These are phyloP conservation scores for Drosophila punjabiensis DNA, from an alignment of 1,140 invertebrate species.

Conservation along the genomic window DNA sequence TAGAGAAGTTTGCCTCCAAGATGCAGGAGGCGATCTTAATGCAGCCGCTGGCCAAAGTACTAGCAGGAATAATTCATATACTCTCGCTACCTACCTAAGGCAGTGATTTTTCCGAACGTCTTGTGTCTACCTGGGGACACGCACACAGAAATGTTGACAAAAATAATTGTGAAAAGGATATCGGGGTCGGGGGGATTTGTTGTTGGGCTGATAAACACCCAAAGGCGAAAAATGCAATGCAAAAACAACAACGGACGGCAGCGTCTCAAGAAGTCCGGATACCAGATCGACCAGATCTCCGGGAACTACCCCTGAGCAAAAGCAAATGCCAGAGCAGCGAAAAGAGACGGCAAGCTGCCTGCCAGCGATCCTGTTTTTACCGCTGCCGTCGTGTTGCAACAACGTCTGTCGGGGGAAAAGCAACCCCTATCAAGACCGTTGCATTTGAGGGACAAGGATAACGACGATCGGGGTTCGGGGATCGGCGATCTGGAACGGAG, in stretches of 20 bases:
- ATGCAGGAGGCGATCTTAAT: slow-evolving; percentile 19
- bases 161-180: slow-evolving; percentile 79
- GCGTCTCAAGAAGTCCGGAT: slow-evolving; percentile 56
- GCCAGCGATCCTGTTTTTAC: slow-evolving; percentile 55
- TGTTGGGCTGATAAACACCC: slow-evolving; percentile 63
- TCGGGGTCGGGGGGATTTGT: slow-evolving; percentile 66
- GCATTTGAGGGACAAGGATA: slow-evolving; percentile 68
- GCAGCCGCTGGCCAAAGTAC: slow-evolving; percentile 57
- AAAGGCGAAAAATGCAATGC: slow-evolving; percentile 68
- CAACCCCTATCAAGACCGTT: slow-evolving; percentile 64
- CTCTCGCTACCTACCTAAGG: slow-evolving; percentile 43
- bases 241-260: slow-evolving; percentile 55
- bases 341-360: slow-evolving; percentile 9
- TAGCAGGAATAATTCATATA: slow-evolving; percentile 30
- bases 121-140: slow-evolving; percentile 56
- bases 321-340: neutral
- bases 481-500: slow-evolving; percentile 78
- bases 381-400: slow-evolving; percentile 33
- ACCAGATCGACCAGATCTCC: slow-evolving; percentile 6
- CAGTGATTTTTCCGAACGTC: slow-evolving; percentile 56
- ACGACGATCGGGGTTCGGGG: slow-evolving; percentile 57
- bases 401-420: slow-evolving; percentile 26
- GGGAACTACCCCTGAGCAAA: slow-evolving; percentile 40
- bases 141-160: slow-evolving; percentile 63
- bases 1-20: slow-evolving; percentile 25